A percentile compares a stretch with the other conserved stretches of the same genome.
Evolutionary conservation across 2,113 vertebrate species (phyloP).

Genomic region (Ardeotis arabs): DNA sequence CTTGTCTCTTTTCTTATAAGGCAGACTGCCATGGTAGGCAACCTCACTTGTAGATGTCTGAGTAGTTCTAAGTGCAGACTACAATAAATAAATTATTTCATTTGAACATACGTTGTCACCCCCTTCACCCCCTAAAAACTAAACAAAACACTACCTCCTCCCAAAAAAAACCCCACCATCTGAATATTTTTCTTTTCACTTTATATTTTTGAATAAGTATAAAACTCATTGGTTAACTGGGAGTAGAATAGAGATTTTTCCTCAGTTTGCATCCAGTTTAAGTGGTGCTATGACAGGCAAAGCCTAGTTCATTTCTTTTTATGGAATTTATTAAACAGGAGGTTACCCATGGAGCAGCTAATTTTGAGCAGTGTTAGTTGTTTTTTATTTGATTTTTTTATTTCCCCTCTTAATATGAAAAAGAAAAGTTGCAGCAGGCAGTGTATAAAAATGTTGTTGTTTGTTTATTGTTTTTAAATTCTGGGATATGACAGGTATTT

Average conservation of each 20-base stretch:
- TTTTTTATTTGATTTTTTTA: not conserved
- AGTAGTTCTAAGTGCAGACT: not conserved
- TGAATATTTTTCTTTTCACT: not conserved
- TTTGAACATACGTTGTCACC: not conserved
- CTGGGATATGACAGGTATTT: not conserved
- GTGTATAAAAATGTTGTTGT: not conserved
- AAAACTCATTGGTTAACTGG: not conserved
- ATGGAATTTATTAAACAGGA: not conserved
- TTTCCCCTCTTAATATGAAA: not conserved
- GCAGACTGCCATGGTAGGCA: not conserved
- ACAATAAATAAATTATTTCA: not conserved
- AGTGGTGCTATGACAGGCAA: not conserved
- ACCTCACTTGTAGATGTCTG: not conserved
- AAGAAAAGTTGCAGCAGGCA: not conserved
- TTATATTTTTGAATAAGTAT: not conserved
- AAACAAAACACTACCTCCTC: not conserved
- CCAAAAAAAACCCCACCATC: fast-evolving
- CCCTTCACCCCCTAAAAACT: not conserved
- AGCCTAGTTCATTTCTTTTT: not conserved
- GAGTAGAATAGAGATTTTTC: not conserved
- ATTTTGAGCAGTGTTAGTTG: not conserved
- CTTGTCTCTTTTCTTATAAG: not conserved
- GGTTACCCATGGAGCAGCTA: not conserved
- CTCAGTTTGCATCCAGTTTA: not conserved
- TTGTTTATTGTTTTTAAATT: not conserved